Evolutionary conservation across 2,113 vertebrate species (phyloP).

Genomic region (Centropus unirufus): DNA sequence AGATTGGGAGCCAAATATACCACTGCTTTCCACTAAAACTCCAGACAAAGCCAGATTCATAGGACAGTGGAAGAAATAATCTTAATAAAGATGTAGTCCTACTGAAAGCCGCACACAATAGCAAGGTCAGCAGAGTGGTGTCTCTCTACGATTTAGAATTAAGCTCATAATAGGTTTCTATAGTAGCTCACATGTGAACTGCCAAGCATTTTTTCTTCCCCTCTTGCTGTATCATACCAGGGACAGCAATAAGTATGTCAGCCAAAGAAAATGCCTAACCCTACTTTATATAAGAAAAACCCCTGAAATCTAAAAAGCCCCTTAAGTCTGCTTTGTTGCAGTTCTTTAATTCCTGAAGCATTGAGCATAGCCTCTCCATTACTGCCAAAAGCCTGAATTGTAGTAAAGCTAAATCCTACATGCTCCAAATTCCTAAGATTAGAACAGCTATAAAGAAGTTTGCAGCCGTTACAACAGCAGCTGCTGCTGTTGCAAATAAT

Average conservation of each 20-base stretch:
- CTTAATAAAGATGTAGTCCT: background rate
- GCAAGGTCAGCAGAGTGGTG: background rate
- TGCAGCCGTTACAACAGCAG: background rate
- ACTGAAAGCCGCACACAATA: background rate
- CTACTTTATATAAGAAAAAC: background rate
- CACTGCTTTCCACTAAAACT: background rate
- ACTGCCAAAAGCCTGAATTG: background rate
- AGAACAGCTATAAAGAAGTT: slow-evolving; percentile 1
- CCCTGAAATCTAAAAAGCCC: background rate
- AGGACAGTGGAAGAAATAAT: background rate
- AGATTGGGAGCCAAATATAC: background rate
- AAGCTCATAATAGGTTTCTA: background rate
- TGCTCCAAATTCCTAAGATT: background rate
- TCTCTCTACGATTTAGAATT: background rate
- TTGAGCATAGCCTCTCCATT: background rate
- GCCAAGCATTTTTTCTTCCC: background rate
- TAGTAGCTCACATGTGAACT: background rate
- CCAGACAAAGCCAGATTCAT: background rate
- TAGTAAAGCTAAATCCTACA: background rate
- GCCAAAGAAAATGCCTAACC: background rate
- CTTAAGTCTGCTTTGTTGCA: background rate
- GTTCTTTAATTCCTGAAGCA: background rate
- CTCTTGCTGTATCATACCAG: background rate
- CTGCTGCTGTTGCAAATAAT: background rate
- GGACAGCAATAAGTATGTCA: background rate